Conservation (phyloP, 2,113 vertebrate genomes). For the Zosterops pallidus region DNA sequence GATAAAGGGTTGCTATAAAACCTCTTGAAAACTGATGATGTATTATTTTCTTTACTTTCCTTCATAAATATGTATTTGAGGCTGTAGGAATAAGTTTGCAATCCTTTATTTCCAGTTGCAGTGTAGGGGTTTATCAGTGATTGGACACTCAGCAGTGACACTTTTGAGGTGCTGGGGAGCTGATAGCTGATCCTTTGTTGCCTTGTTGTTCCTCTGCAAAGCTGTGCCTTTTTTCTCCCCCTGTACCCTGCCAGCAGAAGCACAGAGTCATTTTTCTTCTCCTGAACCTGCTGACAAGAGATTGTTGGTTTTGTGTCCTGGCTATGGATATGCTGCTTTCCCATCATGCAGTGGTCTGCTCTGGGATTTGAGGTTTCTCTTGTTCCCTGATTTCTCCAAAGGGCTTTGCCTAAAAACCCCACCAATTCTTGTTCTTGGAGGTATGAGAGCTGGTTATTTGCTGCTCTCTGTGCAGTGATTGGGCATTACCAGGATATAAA, state of each 20-base stretch:
- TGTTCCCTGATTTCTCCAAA: not conserved
- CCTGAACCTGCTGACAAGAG: not conserved
- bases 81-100: not conserved
- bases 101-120: not conserved
- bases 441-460: not conserved
- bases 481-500: not conserved
- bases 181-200: not conserved
- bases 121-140: not conserved
- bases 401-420: not conserved
- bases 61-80: slow-evolving; percentile 46
- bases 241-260: not conserved
- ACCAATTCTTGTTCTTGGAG: not conserved
- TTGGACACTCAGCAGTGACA: accelerated
- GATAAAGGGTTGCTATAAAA: slow-evolving; percentile 49
- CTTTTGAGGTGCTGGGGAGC: not conserved
- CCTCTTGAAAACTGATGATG: slow-evolving; percentile 16
- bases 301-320: not conserved
- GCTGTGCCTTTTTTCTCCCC: not conserved
- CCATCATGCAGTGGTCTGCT: accelerated
- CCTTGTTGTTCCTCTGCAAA: not conserved
- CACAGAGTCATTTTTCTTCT: not conserved
- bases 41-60: slow-evolving; percentile 37
- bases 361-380: not conserved
- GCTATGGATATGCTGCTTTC: not conserved
- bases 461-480: not conserved